Evolutionary conservation across 1,140 invertebrate species (phyloP).

Genomic region (Formica exsecta): DNA sequence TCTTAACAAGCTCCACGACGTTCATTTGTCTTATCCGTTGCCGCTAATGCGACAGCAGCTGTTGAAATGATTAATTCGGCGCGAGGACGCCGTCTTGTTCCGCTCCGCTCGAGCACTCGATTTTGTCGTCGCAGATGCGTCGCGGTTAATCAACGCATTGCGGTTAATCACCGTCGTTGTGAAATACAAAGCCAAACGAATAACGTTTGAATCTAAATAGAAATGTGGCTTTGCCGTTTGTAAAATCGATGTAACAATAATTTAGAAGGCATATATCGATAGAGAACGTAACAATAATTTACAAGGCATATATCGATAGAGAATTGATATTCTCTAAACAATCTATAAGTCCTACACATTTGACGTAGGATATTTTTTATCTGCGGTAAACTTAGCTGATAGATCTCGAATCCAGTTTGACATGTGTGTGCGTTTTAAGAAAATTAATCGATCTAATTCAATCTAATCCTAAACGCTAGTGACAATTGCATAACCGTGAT

Average conservation of each 20-base stretch:
- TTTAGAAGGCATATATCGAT: background rate
- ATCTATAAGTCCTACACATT: background rate
- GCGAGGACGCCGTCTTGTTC: slow-evolving; percentile 68
- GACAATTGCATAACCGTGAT: background rate
- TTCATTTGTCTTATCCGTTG: slow-evolving; percentile 87
- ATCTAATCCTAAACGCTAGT: slow-evolving; percentile 1
- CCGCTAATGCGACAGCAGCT: slow-evolving; percentile 85
- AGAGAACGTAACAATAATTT: background rate
- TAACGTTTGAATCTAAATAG: too few relatives aligned
- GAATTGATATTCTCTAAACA: background rate
- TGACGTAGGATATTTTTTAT: background rate
- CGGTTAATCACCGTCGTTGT: slow-evolving; percentile 48
- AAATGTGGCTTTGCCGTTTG: too few relatives aligned
- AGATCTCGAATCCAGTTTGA: background rate
- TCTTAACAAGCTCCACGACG: slow-evolving; percentile 86
- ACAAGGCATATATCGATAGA: background rate
- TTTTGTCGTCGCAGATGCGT: slow-evolving; percentile 44
- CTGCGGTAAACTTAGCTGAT: background rate
- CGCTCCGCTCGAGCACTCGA: slow-evolving; percentile 12
- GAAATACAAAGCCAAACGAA: slow-evolving; percentile 51
- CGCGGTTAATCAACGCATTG: slow-evolving; percentile 72
- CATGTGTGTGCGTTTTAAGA: background rate
- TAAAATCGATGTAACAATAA: slow-evolving; percentile 13
- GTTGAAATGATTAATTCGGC: slow-evolving; percentile 86
- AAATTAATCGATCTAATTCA: slow-evolving; percentile 7